Conservation (phyloP, 2,113 vertebrate species). For the Hipposideros armiger region DNA sequence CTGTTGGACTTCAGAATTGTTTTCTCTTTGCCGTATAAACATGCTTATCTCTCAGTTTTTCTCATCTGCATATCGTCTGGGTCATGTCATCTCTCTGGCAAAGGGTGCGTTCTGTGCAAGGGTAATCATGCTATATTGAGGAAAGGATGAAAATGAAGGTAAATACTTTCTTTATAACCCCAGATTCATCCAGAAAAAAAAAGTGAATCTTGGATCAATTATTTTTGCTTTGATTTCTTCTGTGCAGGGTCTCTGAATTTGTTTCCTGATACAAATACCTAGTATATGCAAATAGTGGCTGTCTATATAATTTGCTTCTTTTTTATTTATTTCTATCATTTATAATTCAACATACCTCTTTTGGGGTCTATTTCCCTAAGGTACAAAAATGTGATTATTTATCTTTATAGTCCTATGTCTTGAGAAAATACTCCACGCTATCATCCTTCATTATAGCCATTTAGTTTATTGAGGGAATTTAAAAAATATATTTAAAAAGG, state of each 20-base stretch:
- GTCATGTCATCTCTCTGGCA: background rate
- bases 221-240: slow-evolving; percentile 38
- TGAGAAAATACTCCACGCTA: slow-evolving; percentile 74
- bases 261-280: background rate
- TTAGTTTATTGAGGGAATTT: slow-evolving; percentile 75
- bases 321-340: slow-evolving; percentile 48
- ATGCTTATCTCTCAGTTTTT: background rate
- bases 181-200: background rate
- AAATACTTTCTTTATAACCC: background rate
- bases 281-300: background rate
- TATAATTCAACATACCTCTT: slow-evolving; percentile 80
- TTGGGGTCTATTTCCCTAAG: slow-evolving; percentile 65
- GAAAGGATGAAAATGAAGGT: background rate
- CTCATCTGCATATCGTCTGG: background rate
- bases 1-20: background rate
- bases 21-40: background rate
- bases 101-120: background rate
- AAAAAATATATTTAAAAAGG: slow-evolving; percentile 61
- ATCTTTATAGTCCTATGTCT: slow-evolving; percentile 71
- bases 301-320: slow-evolving; percentile 63
- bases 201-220: background rate
- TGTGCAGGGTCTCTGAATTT: background rate
- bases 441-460: slow-evolving; percentile 77
- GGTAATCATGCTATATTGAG: background rate
- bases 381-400: slow-evolving; percentile 78